phyloP scores from a whole-genome alignment of 2,888 invertebrate genomes.

The Nomada hirtipes region DNA sequence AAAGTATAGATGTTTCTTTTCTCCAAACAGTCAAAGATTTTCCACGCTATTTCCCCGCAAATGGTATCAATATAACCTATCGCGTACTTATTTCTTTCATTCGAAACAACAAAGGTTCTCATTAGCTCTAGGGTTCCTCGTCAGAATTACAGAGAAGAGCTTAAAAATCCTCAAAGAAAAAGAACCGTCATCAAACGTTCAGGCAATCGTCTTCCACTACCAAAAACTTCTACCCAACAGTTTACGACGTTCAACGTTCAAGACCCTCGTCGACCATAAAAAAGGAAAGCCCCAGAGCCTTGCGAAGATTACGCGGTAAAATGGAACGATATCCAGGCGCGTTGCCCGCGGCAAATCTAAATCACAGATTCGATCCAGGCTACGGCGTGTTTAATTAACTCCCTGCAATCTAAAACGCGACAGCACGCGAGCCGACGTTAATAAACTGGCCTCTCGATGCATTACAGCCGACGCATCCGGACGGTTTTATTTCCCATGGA shows the following conservation, averaged over 20 bases:
- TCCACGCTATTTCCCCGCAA: too few relatives aligned
- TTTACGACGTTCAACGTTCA: constrained; percentile 3
- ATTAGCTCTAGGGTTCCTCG: too few relatives aligned
- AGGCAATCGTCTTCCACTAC: neutral
- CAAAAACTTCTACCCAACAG: neutral
- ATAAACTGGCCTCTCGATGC: constrained; percentile 27
- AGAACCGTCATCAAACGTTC: neutral
- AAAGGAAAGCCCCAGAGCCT: neutral
- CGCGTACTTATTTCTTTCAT: too few relatives aligned
- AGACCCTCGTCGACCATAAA: constrained; percentile 11
- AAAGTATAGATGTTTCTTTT: too few relatives aligned
- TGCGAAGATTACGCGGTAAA: constrained; percentile 21
- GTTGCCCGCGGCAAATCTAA: constrained; percentile 22
- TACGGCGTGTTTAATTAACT: constrained; percentile 33
- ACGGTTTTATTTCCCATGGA: constrained; percentile 56
- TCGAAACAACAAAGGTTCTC: too few relatives aligned
- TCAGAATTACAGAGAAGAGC: too few relatives aligned
- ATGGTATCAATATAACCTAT: too few relatives aligned
- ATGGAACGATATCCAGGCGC: neutral
- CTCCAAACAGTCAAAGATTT: too few relatives aligned
- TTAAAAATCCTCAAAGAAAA: neutral
- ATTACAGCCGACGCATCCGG: neutral
- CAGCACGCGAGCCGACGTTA: constrained; percentile 1
- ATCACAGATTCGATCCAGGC: constrained; percentile 21
- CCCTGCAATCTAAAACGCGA: constrained; percentile 7